phyloP scores from a whole-genome alignment of 2,888 invertebrate genomes.

The Euproctis similis region DNA sequence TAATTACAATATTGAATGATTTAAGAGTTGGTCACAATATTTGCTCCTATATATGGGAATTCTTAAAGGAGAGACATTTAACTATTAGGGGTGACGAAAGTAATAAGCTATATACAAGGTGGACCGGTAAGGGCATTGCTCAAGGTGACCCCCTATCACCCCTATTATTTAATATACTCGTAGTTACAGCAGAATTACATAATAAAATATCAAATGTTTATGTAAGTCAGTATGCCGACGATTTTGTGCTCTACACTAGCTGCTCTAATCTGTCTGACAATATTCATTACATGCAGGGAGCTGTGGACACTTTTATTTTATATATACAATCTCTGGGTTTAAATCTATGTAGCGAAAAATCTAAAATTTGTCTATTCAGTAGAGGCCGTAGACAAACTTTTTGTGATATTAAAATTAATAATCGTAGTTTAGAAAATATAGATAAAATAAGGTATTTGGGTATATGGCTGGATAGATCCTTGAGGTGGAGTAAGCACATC shows the following conservation, averaged over 20 bases:
- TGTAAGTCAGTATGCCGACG: neutral
- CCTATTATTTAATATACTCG: neutral
- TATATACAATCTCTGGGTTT: too few relatives aligned
- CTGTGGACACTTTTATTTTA: too few relatives aligned
- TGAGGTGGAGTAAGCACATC: too few relatives aligned
- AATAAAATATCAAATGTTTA: neutral
- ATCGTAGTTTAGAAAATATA: too few relatives aligned
- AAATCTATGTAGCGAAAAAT: too few relatives aligned
- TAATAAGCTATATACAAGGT: neutral
- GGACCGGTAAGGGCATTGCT: neutral
- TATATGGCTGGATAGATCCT: too few relatives aligned
- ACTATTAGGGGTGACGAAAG: neutral
- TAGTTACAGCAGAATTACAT: neutral
- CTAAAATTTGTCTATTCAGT: too few relatives aligned
- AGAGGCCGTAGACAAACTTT: too few relatives aligned
- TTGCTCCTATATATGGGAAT: neutral
- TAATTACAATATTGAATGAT: neutral
- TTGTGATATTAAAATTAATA: too few relatives aligned
- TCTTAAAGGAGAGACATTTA: neutral
- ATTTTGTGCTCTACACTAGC: neutral
- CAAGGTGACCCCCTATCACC: neutral
- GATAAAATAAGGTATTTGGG: too few relatives aligned
- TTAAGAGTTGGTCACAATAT: neutral
- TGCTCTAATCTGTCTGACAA: too few relatives aligned
- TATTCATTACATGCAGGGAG: too few relatives aligned